These are phyloP conservation scores for Bothrops jararaca DNA, from an alignment of 2,113 vertebrate genomes.

Conservation along the genomic window DNA sequence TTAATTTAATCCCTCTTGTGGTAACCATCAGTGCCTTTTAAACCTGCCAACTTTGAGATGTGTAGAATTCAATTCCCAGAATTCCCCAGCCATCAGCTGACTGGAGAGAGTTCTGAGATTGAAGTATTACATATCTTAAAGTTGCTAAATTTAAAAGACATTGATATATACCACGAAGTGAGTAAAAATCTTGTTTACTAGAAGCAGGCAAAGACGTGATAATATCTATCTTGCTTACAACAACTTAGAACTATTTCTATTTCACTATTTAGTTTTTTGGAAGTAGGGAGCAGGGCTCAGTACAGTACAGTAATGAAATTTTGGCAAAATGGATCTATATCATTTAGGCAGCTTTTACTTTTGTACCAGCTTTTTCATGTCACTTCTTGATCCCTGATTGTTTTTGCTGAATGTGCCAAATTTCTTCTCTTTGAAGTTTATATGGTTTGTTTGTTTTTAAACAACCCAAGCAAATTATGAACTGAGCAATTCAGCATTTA, in stretches of 20 bases:
- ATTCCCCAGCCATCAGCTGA: neutral
- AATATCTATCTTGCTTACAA: neutral
- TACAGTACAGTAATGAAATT: neutral
- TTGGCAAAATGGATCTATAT: neutral
- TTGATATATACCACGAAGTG: neutral
- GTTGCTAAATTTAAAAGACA: neutral
- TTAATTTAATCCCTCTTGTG: neutral
- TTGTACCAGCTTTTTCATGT: neutral
- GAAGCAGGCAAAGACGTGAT: neutral
- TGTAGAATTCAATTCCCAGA: neutral
- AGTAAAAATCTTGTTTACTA: neutral
- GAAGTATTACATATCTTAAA: neutral
- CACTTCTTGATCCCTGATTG: neutral
- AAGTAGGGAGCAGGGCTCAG: neutral
- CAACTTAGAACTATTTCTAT: neutral
- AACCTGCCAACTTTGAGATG: neutral
- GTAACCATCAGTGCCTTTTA: neutral
- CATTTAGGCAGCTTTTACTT: neutral
- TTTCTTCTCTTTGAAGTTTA: neutral
- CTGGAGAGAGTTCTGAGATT: neutral
- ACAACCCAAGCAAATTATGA: neutral
- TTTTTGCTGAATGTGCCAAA: neutral
- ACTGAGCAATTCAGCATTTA: neutral
- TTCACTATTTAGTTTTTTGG: neutral
- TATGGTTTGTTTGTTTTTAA: neutral